Evolutionary conservation across 2,888 invertebrate species (phyloP), one percentile per base, ranked within the genome.

Genomic region (Halocaridina rubra): DNA sequence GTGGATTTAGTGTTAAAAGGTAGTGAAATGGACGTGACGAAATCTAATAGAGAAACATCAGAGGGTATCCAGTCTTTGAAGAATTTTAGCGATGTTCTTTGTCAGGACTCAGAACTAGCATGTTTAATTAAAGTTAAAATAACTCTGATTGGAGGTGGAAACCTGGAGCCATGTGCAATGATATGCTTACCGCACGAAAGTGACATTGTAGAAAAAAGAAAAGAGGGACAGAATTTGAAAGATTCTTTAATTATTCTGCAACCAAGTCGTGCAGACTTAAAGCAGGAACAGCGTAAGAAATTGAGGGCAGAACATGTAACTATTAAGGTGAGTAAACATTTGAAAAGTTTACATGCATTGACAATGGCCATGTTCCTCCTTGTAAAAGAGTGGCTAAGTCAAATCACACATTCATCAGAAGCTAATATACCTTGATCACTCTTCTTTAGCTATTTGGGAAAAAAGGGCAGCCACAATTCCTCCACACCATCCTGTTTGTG

Each of bases 111-210:
- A 29, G 10, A 7, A n/a, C 61, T 33, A 22, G 72, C 46, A 1
- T 78, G 78, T 29, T 32, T 84, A n/a, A 78, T 84, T 13, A 72
- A 30, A 71, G 79, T 84, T 33, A 64, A 74, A 67, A 29, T 84
- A 24, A 75, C 71, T 8, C 33, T 88, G n/a, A 30, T 71, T 5
- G 72, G 80, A 13, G 86, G 86, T 78, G 88, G 88, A 22, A 32
- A 59, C 22, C 7, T 88, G 24, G 88, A 86, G 46, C 79, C 86
- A 3, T 78, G 53, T 80, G 86, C 88, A n/a, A 77, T 86, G 78
- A 79, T 88, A n/a, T 88, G 84, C 30, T 30, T 85, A 8, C 86
- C 88, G 5, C 30, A 29, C 16, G 29, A 76, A 0, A 59, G 80
- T 29, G 53, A 53, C 16, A 53, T 53, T 4, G 53, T 4, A 19